Percentiles rank a stretch among this genome's conserved stretches.
phyloP scores from a whole-genome alignment of 2,797 vertebrate genomes.

The Meriones psammophilus region DNA sequence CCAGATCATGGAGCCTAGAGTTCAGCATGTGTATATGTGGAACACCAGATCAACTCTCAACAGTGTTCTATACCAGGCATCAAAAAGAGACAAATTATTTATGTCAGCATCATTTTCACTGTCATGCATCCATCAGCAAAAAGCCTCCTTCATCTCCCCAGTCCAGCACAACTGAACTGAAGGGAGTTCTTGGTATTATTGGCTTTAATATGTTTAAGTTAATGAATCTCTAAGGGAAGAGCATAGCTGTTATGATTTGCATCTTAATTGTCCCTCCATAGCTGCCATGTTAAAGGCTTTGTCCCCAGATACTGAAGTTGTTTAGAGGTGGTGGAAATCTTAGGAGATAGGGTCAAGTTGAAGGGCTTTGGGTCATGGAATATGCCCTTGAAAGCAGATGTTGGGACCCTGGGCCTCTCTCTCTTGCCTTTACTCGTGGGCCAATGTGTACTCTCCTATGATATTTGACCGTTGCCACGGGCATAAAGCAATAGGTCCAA shows the following conservation, averaged over 20 bases:
- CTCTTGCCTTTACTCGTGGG: not conserved
- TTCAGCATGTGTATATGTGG: too few relatives aligned
- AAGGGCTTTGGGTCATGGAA: not conserved
- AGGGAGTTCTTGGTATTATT: not conserved
- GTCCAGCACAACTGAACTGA: not conserved
- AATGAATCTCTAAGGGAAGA: not conserved
- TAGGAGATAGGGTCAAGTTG: not conserved
- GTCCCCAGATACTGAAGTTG: not conserved
- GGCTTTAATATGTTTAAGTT: not conserved
- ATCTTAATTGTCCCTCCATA: not conserved
- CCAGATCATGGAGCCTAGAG: too few relatives aligned
- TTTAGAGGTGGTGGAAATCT: not conserved
- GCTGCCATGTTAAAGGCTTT: not conserved
- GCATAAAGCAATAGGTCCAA: not conserved
- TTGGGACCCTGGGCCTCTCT: too few relatives aligned
- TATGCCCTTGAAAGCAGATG: not conserved
- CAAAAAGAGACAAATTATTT: not conserved
- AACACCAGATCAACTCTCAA: too few relatives aligned
- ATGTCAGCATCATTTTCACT: not conserved
- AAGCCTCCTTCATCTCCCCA: not conserved
- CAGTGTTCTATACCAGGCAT: not conserved
- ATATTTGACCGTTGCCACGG: not conserved
- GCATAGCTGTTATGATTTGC: not conserved
- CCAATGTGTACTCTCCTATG: not conserved
- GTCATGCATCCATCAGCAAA: not conserved